Base-by-base conservation (phyloP, 2,797 vertebrate species). In the Echeneis naucrates region DNA sequence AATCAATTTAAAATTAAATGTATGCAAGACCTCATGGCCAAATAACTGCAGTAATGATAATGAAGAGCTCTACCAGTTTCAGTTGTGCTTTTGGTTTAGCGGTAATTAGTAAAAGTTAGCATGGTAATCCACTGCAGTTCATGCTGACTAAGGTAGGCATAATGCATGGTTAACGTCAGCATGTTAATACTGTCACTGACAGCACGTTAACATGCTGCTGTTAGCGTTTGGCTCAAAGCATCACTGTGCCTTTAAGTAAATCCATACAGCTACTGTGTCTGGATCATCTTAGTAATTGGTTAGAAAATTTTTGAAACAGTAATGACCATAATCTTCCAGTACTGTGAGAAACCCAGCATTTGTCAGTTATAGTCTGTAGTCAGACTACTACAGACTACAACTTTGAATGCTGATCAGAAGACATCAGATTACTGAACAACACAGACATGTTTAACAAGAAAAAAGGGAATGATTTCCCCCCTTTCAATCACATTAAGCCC, bases 401-500 rank as follows among this genome's bases (percentile, higher is more conserved):
- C 3, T 2, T 8, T 47, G 5, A 38, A 17, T 17, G 35, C 37
- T 16, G 27, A 40, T 65, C 48, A 60, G 14, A 35, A 72, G 69
- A 51, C 30, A 37, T 26, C 6, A 8, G 42, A 57, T n/a, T n/a
- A 64, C 12, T 4, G 81, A 69, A 30, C 30, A 30, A 30, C 30
- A 30, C 30, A 30, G n/a, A n/a, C n/a, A 17, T 16, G 21, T 53
- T 66, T 35, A 40, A 27, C 56, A 26, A 30, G 30, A 24, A 13
- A n/a, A 45, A 30, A 40, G 19, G 13, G 27, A 68, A 72, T 37
- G 42, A 10, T 48, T 44, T 45, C 72, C 68, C 14, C 5, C 52
- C n/a, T 71, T 68, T 68, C 37, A 65, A 71, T 68, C 21, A 52
- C 27, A 37, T 55, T 7, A 12, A 19, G 32, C 4, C 10, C 33